These are phyloP conservation scores for Bombus waltoni DNA, from an alignment of 1,140 invertebrate species.

Conservation along the genomic window DNA sequence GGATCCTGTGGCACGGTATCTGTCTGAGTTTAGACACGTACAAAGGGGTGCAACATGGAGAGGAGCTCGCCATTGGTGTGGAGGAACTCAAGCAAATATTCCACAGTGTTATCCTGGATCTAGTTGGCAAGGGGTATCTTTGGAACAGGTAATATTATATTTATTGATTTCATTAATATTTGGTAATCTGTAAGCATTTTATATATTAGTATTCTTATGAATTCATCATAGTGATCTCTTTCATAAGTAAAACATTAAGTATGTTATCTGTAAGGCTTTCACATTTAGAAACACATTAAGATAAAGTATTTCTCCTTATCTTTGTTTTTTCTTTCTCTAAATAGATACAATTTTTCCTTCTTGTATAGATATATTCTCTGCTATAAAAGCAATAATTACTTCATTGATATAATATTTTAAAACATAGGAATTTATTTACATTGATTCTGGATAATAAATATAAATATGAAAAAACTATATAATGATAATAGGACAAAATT, in stretches of 20 bases:
- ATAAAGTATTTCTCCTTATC: conserved; percentile 53
- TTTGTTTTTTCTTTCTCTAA: conserved; percentile 7
- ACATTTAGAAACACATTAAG: conserved; percentile 57
- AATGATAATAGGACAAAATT: conserved; percentile 10
- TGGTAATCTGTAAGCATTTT: conserved; percentile 5
- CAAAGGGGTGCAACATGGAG: conserved; percentile 99
- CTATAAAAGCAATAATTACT: conserved; percentile 3
- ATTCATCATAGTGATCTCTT: conserved; percentile 18
- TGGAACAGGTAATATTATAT: conserved; percentile 76
- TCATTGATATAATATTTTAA: background rate
- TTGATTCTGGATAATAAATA: background rate
- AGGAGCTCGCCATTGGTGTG: conserved; percentile 93
- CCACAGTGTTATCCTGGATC: conserved; percentile 90
- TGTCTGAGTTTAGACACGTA: conserved; percentile 98
- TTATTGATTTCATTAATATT: background rate
- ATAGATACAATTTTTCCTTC: conserved; percentile 13
- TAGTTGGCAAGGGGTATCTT: conserved; percentile 86
- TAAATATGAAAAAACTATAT: background rate
- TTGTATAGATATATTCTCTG: conserved; percentile 2
- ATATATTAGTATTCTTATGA: background rate
- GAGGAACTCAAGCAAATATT: conserved; percentile 90
- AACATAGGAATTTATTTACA: background rate
- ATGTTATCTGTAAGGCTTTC: conserved; percentile 35
- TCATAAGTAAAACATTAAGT: conserved; percentile 13
- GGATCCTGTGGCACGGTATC: conserved; percentile 94